Conservation (phyloP, 1,140 invertebrate genomes). For the Amyelois transitella region DNA sequence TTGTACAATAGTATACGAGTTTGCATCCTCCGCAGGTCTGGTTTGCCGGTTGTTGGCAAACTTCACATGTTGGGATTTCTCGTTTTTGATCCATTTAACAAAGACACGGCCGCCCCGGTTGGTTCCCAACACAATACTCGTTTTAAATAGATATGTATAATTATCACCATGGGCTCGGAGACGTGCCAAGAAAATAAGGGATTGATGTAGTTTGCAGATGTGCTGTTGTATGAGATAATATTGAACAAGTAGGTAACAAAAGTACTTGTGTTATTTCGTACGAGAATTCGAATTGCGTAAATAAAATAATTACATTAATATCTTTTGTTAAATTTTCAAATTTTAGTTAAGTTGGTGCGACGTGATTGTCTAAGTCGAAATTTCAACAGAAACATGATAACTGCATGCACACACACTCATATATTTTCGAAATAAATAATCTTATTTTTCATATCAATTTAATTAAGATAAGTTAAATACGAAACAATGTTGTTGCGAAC, state of each 20-base stretch:
- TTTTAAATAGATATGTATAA: constrained; percentile 60
- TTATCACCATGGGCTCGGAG: constrained; percentile 54
- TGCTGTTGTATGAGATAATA: constrained; percentile 6
- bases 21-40: constrained; percentile 80
- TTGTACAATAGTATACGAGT: constrained; percentile 81
- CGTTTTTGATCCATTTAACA: constrained; percentile 18
- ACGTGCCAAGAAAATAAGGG: constrained; percentile 52
- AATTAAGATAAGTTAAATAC: too few relatives aligned
- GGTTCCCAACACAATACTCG: constrained; percentile 60
- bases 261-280: too few relatives aligned
- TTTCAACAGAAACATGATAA: too few relatives aligned
- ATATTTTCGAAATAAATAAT: too few relatives aligned
- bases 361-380: too few relatives aligned
- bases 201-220: constrained; percentile 24
- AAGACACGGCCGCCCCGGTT: constrained; percentile 33
- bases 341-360: too few relatives aligned
- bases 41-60: constrained; percentile 74
- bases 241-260: not conserved
- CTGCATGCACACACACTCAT: too few relatives aligned
- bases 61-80: constrained; percentile 68
- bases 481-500: too few relatives aligned
- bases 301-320: too few relatives aligned
- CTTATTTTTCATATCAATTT: too few relatives aligned
- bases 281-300: too few relatives aligned
- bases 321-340: too few relatives aligned